A percentile compares a stretch with the other conserved stretches of the same genome.
These are phyloP conservation scores for Meghimatium bilineatum DNA, from an alignment of 2,888 invertebrate species.

Conservation along the genomic window DNA sequence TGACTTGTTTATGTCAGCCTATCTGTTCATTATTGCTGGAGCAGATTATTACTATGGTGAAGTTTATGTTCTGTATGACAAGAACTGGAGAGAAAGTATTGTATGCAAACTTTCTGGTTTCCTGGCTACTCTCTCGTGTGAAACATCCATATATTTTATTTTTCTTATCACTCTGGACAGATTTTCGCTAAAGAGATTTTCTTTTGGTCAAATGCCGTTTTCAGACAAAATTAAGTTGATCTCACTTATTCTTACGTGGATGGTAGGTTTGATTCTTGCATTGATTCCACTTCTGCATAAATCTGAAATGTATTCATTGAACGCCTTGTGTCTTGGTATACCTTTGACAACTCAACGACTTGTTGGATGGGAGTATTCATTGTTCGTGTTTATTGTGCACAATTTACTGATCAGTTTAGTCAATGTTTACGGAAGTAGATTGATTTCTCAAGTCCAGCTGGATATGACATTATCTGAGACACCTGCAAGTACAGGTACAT, in stretches of 20 bases:
- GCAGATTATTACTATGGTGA: constrained; percentile 51
- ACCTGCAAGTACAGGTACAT: too few species aligned
- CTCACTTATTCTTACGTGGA: neutral
- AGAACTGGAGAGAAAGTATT: constrained; percentile 56
- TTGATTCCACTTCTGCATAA: neutral
- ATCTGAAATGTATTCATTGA: neutral
- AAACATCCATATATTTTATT: constrained; percentile 73
- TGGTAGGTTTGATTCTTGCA: neutral
- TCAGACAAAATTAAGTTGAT: too few species aligned
- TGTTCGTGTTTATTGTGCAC: neutral
- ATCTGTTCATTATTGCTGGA: constrained; percentile 1
- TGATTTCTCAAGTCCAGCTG: too few species aligned
- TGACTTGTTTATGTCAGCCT: neutral
- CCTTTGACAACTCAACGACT: neutral
- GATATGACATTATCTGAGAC: too few species aligned
- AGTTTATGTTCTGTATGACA: constrained; percentile 58
- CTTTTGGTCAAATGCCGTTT: neutral
- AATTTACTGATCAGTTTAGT: neutral
- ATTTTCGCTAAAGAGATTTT: neutral
- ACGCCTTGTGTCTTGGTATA: neutral
- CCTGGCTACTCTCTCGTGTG: constrained; percentile 78
- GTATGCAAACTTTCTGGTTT: constrained; percentile 59
- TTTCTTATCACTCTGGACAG: neutral
- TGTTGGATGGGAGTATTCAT: neutral
- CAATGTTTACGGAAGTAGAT: neutral